Conservation (phyloP, 2,797 vertebrate genomes). For the Helostoma temminkii region DNA sequence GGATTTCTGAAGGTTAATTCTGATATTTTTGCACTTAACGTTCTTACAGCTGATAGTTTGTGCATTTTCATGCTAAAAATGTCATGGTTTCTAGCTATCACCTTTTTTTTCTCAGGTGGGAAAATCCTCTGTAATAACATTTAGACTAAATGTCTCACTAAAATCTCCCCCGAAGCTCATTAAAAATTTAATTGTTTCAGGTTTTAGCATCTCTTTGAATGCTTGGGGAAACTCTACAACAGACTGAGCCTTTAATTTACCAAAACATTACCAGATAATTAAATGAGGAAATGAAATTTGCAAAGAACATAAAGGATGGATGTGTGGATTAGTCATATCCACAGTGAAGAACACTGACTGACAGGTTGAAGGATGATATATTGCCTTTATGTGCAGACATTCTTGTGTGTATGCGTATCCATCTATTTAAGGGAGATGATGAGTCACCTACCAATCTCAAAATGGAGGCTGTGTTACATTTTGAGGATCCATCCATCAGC, state of each 20-base stretch:
- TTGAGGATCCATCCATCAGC: constrained; percentile 51
- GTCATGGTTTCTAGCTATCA: constrained; percentile 9
- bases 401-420: constrained; percentile 21
- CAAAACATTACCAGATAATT: constrained; percentile 57
- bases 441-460: constrained; percentile 62
- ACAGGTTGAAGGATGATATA: constrained; percentile 28
- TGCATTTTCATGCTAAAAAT: constrained; percentile 25
- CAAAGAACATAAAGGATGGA: constrained; percentile 16
- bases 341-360: constrained; percentile 16
- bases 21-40: constrained; percentile 36
- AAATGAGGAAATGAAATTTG: constrained; percentile 37
- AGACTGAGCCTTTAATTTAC: constrained; percentile 56
- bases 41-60: constrained; percentile 22
- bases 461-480: constrained; percentile 49
- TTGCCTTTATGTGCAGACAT: not conserved
- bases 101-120: constrained; percentile 2
- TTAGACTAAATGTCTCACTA: constrained; percentile 29
- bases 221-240: constrained; percentile 23
- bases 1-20: constrained; percentile 30
- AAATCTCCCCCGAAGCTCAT: constrained; percentile 48
- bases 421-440: constrained; percentile 51
- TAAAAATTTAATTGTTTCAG: constrained; percentile 49
- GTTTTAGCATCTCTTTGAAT: constrained; percentile 41
- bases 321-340: constrained; percentile 21
- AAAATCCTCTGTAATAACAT: constrained; percentile 33